Evolutionary conservation across 2,113 vertebrate species (phyloP).

Genomic region (Corydoras sp.): DNA sequence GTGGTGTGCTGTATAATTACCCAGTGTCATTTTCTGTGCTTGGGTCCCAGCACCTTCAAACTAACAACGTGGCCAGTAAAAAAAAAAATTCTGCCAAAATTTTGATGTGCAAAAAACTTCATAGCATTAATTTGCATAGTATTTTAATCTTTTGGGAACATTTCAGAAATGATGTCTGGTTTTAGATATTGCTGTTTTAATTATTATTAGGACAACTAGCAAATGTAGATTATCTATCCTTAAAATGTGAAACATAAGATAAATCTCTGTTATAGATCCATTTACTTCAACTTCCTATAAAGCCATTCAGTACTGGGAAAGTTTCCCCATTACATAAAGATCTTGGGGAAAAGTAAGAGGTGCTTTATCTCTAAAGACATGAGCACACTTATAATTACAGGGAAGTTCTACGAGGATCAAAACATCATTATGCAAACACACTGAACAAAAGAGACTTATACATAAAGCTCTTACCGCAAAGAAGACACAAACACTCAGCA

Average conservation of each 20-base stretch:
- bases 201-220: neutral
- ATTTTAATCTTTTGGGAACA: too few species aligned
- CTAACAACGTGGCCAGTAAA: too few species aligned
- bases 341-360: neutral
- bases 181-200: neutral
- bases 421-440: neutral
- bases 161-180: neutral
- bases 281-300: too few species aligned
- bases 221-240: neutral
- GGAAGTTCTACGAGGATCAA: neutral
- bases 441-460: neutral
- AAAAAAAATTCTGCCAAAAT: too few species aligned
- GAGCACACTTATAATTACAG: neutral
- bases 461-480: neutral
- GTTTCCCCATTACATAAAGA: neutral
- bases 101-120: too few species aligned
- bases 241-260: too few species aligned
- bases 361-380: neutral
- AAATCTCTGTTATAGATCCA: too few species aligned
- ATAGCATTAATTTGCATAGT: too few species aligned
- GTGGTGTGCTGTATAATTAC: too few species aligned
- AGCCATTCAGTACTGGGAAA: neutral
- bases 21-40: too few species aligned
- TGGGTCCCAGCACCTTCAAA: too few species aligned
- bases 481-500: neutral